Percentiles rank a stretch among this genome's conserved stretches.
phyloP scores from a whole-genome alignment of 2,797 vertebrate genomes.

The Pipistrellus kuhlii region DNA sequence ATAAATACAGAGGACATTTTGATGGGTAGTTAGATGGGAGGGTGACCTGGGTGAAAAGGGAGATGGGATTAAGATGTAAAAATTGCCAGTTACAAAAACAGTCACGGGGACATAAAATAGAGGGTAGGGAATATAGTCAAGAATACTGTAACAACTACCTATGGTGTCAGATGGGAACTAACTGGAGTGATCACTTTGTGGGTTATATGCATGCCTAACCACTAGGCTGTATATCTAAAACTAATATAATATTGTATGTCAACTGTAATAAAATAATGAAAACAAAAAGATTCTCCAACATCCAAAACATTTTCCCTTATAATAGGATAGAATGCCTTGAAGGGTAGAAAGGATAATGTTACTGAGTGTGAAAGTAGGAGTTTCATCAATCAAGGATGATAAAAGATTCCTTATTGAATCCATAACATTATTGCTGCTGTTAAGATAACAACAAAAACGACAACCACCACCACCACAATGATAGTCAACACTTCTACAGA shows the following conservation, averaged over 20 bases:
- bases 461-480: neutral
- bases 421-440: neutral
- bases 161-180: neutral
- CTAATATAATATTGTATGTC: neutral
- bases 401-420: neutral
- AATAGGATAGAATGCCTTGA: neutral
- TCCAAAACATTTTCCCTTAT: neutral
- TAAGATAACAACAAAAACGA: neutral
- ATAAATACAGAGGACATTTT: neutral
- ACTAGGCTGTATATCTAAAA: neutral
- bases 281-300: neutral
- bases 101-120: neutral
- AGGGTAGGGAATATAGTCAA: neutral
- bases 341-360: neutral
- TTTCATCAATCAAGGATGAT: neutral
- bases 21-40: neutral
- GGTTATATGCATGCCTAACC: neutral
- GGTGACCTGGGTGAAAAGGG: neutral
- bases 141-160: neutral
- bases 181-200: neutral
- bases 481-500: neutral
- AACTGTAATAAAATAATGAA: neutral
- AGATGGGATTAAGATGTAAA: neutral
- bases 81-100: neutral
- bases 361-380: neutral